Percentiles rank a stretch among this genome's conserved stretches.
phyloP scores from a whole-genome alignment of 2,888 invertebrate species.

The Criorhina ranunculi region DNA sequence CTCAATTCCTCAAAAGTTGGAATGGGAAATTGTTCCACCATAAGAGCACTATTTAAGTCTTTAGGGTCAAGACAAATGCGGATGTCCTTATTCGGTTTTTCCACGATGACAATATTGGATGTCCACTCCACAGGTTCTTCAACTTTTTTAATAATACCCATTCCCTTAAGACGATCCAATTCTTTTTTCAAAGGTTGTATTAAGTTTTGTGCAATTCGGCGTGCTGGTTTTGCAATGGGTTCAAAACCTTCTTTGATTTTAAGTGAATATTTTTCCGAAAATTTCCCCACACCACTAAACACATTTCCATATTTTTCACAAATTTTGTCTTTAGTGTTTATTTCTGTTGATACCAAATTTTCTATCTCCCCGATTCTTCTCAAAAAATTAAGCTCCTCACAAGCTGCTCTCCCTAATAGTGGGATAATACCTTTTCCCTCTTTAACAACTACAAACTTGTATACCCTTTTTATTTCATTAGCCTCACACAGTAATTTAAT shows the following conservation, averaged over 20 bases:
- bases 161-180: slow-evolving; percentile 45
- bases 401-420: slow-evolving; percentile 34
- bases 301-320: too few species aligned
- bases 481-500: slow-evolving; percentile 25
- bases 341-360: too few species aligned
- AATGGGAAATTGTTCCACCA: slow-evolving; percentile 48
- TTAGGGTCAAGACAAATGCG: slow-evolving; percentile 61
- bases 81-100: slow-evolving; percentile 58
- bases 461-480: not conserved
- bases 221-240: too few species aligned
- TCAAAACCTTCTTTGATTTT: too few species aligned
- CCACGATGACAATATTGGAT: slow-evolving; percentile 61
- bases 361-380: too few species aligned
- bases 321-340: too few species aligned
- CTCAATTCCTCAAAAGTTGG: slow-evolving; percentile 46
- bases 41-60: slow-evolving; percentile 43
- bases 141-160: slow-evolving; percentile 48
- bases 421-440: slow-evolving; percentile 19
- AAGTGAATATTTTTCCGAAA: too few species aligned
- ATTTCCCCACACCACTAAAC: too few species aligned
- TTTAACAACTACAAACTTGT: slow-evolving; percentile 12
- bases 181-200: slow-evolving; percentile 40
- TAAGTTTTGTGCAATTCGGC: slow-evolving; percentile 36
- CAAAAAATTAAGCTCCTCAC: slow-evolving; percentile 38
- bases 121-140: slow-evolving; percentile 52